Base-by-base conservation (phyloP, 2,113 vertebrate genomes). In the Sminthopsis crassicaudata region DNA sequence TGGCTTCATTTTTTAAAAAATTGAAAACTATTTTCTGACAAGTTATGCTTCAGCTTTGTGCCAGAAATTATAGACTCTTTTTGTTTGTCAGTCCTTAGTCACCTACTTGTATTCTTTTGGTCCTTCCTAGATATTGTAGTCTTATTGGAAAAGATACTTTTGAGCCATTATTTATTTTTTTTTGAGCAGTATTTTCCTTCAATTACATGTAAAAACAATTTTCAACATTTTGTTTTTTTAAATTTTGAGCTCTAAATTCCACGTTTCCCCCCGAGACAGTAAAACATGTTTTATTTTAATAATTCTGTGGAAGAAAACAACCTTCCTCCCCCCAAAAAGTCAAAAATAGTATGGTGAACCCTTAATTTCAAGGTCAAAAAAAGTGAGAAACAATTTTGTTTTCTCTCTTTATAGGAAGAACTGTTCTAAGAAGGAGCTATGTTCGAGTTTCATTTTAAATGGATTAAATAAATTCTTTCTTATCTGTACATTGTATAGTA, bases 351-450 rank as follows among this genome's bases (percentile, higher is more conserved):
- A 36, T 36, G 67, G 57, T 30, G 14, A 95, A 53, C 50, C 91
- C 42, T 46, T 55, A 57, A 26, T 92, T 95, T 90, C 14, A 94
- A 52, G 24, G 84, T 23, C 48, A 10, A 92, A 46, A 53, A 93
- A 91, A 95, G 51, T 92, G 91, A 55, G 60, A 94, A 48, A 50
- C 53, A 88, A 60, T 46, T 25, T 67, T 9, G 10, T 51, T 90
- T 90, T 50, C 46, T 90, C 42, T 90, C 30, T 94, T 96, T 94
- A 8, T 3, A 84, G 92, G 36, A 94, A 93, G 12, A 48, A 48
- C 48, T 48, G 48, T 48, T 48, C 48, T 48, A 48, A 48, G 48
- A 48, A 48, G 48, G 48, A 48, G 8, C 16, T 76, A 14, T 76
- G 67, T 84, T 27, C 9, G 50, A 14, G 30, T 91, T 67, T 12